These are phyloP conservation scores for Deroplatys truncata DNA, from an alignment of 2,888 invertebrate genomes.

Conservation along the genomic window DNA sequence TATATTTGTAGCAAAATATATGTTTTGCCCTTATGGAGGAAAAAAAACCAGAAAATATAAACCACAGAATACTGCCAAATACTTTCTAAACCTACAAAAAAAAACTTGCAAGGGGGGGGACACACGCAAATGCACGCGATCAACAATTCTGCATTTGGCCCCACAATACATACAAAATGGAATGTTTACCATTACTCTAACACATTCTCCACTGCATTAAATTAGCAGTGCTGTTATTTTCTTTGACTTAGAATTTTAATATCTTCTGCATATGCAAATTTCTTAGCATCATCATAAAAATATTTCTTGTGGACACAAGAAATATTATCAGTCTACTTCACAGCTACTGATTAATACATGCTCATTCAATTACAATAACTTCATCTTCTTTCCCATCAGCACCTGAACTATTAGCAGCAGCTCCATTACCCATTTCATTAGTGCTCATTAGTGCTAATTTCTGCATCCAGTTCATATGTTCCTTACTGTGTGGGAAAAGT, in stretches of 20 bases:
- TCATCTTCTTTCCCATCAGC: background rate
- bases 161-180: background rate
- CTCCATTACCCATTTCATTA: slow-evolving; percentile 22
- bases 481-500: slow-evolving; percentile 61
- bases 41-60: too few species aligned
- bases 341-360: too few species aligned
- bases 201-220: background rate
- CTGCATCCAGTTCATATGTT: slow-evolving; percentile 54
- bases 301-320: background rate
- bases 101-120: too few species aligned
- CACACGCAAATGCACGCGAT: too few species aligned
- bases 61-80: too few species aligned
- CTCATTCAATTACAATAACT: background rate
- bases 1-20: too few species aligned
- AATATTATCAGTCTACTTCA: too few species aligned
- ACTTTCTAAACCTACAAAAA: too few species aligned
- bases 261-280: background rate
- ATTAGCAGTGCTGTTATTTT: background rate
- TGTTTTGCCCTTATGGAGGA: too few species aligned
- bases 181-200: background rate
- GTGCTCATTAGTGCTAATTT: slow-evolving; percentile 22
- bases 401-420: background rate
- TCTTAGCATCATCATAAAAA: background rate
- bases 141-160: too few species aligned
- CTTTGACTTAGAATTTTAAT: background rate